These are phyloP conservation scores for Galago senegalensis DNA, from an alignment of 2,797 vertebrate genomes.

Conservation along the genomic window DNA sequence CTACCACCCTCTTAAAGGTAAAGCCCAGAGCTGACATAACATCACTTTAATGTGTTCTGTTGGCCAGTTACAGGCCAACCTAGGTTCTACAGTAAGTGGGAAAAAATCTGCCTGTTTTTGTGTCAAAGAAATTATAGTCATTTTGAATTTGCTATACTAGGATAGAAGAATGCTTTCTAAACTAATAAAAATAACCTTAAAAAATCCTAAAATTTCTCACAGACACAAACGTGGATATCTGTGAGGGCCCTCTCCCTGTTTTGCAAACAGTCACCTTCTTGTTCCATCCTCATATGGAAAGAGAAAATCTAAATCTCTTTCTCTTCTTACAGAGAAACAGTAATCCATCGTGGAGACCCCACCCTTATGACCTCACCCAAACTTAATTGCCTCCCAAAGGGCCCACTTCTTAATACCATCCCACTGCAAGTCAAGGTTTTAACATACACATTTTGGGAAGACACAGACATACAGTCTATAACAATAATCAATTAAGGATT, in stretches of 20 bases:
- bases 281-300: neutral
- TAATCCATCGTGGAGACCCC: neutral
- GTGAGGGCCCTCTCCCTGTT: neutral
- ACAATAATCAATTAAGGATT: conserved; percentile 28
- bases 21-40: neutral
- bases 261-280: neutral
- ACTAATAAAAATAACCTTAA: neutral
- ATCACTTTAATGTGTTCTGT: neutral
- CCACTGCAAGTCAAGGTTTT: neutral
- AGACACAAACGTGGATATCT: too few species aligned
- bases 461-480: neutral
- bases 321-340: neutral
- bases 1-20: neutral
- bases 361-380: neutral
- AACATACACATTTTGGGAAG: neutral
- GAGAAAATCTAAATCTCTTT: neutral
- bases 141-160: neutral
- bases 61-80: neutral
- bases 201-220: neutral
- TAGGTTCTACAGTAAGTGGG: neutral
- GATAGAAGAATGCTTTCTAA: neutral
- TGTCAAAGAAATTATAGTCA: neutral
- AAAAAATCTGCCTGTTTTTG: neutral
- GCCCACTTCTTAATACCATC: neutral
- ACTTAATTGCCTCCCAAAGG: neutral